Percentiles rank a stretch among this genome's conserved stretches.
phyloP scores from a whole-genome alignment of 2,888 invertebrate genomes.

The Machimus rusticus region DNA sequence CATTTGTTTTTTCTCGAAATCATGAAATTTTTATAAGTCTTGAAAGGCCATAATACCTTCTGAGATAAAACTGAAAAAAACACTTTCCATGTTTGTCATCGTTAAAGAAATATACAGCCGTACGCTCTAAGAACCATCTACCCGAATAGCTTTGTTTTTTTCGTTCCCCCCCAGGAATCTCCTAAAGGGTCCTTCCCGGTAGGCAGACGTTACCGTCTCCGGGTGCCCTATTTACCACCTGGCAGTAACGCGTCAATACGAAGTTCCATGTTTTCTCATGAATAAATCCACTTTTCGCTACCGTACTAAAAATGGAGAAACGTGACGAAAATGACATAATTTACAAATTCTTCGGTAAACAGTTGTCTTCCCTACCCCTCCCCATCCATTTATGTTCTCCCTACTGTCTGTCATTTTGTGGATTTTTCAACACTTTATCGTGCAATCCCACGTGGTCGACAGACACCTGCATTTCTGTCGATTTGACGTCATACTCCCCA shows the following conservation, averaged over 20 bases:
- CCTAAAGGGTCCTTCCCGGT: not conserved
- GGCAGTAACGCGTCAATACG: not conserved
- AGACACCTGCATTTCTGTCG: not conserved
- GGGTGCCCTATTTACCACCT: not conserved
- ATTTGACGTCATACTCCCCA: not conserved
- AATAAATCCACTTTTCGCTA: not conserved
- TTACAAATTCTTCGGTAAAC: not conserved
- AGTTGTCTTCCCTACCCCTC: not conserved
- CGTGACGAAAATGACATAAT: not conserved
- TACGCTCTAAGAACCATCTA: not conserved
- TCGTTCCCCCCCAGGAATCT: not conserved
- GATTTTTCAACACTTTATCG: not conserved
- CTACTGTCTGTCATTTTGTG: not conserved
- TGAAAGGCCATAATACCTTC: not conserved
- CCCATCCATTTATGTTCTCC: not conserved
- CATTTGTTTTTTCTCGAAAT: not conserved
- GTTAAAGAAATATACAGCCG: not conserved
- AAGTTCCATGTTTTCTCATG: not conserved
- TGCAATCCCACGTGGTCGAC: not conserved
- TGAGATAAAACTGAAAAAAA: not conserved
- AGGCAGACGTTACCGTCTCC: not conserved
- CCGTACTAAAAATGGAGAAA: not conserved
- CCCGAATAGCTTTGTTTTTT: not conserved
- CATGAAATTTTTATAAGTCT: not conserved
- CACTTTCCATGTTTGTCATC: not conserved